phyloP scores from a whole-genome alignment of 2,113 vertebrate species.

The Carassius gibelio region DNA sequence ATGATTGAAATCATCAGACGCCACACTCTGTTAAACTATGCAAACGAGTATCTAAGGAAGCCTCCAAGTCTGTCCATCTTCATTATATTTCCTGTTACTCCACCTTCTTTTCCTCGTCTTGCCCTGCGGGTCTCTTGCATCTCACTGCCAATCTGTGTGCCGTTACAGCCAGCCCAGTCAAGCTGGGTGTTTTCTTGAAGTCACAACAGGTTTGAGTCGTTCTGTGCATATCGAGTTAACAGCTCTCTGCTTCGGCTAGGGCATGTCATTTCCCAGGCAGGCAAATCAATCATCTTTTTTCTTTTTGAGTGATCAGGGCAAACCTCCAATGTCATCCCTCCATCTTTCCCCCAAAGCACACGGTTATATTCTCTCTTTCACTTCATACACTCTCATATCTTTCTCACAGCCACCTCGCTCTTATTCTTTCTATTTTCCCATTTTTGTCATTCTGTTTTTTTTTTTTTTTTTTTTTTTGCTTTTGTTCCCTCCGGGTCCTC shows the following conservation, averaged over 20 bases:
- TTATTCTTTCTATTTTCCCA: constrained; percentile 28
- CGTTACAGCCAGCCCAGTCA: background rate
- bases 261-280: constrained; percentile 67
- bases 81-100: constrained; percentile 40
- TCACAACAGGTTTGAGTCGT: constrained; percentile 69
- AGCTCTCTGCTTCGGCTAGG: constrained; percentile 69
- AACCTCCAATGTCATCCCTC: constrained; percentile 61
- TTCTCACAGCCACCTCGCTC: constrained; percentile 23
- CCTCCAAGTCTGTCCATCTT: constrained; percentile 43
- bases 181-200: constrained; percentile 69
- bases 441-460: background rate
- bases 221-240: constrained; percentile 69
- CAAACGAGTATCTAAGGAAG: constrained; percentile 33
- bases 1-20: constrained; percentile 43
- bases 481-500: constrained; percentile 61
- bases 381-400: background rate
- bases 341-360: constrained; percentile 19
- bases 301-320: constrained; percentile 64
- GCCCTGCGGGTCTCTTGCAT: background rate
- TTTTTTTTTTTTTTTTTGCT: constrained; percentile 38
- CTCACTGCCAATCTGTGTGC: constrained; percentile 43
- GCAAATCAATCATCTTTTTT: constrained; percentile 77
- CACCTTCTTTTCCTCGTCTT: constrained; percentile 10
- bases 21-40: constrained; percentile 37
- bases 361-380: background rate